These are phyloP conservation scores for Gymnothorax reevesii DNA, from an alignment of 2,797 vertebrate genomes.

Conservation along the genomic window DNA sequence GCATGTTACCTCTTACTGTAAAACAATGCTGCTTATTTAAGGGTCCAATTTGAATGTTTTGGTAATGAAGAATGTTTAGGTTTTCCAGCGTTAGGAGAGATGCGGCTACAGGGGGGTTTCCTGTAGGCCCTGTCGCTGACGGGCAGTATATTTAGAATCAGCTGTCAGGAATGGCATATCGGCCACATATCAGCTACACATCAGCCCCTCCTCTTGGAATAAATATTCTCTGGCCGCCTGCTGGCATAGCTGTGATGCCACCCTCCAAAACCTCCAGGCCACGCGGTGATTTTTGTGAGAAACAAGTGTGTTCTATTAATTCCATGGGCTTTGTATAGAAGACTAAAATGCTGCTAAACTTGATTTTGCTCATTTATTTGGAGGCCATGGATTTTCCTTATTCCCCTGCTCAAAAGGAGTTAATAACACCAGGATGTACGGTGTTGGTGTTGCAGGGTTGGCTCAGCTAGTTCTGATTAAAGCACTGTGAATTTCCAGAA, in stretches of 20 bases:
- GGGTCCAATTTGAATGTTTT: background rate
- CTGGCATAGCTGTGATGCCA: constrained; percentile 12
- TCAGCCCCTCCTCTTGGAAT: background rate
- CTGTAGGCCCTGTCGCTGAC: background rate
- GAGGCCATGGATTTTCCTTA: background rate
- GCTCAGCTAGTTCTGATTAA: too few species aligned
- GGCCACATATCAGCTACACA: background rate
- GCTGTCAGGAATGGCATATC: constrained; percentile 18
- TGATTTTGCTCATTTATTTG: background rate
- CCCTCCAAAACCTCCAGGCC: background rate
- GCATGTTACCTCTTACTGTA: background rate
- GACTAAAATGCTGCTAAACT: too few species aligned
- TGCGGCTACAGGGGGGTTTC: background rate
- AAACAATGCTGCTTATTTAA: background rate
- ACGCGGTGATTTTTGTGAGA: background rate
- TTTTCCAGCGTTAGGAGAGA: background rate
- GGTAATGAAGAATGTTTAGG: background rate
- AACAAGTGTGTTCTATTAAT: background rate
- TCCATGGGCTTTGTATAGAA: background rate
- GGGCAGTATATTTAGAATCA: constrained; percentile 15
- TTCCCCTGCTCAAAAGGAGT: background rate
- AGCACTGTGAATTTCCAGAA: too few species aligned
- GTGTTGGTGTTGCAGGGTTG: too few species aligned
- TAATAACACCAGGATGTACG: background rate
- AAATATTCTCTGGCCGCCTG: background rate